Base-by-base conservation (phyloP, 64 coral and sea anemone genomes). In the Montipora capricornis region DNA sequence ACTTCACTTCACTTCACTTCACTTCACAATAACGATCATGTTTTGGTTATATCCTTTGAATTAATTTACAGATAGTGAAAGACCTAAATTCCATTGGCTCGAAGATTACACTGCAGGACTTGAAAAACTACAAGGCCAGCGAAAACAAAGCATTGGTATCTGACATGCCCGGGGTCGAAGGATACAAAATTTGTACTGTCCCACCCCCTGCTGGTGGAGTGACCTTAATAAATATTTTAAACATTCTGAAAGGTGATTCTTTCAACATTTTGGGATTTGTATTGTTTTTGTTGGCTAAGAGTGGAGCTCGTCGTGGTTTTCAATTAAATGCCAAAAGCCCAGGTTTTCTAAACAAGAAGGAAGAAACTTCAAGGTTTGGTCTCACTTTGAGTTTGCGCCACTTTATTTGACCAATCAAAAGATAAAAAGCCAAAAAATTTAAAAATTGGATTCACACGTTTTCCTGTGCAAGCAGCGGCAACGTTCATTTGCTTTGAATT, bases 131-230 rank as follows among this genome's bases (percentile, higher is more conserved):
- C 74, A 47, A 44, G 19, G 88, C 88, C n/a, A 24, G 0, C 11
- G 57, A 90, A 47, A 17, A 20, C n/a, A 47, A 90, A 19, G 74
- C 88, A 49, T 10, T 90, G 26, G 88, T 78, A 47, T 47, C 74
- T 2, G 45, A 68, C 64, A 16, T 86, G 15, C 51, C 74, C 20
- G 74, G 74, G 53, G 88, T 62, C 8, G 44, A 60, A n/a, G 88
- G 77, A n/a, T 49, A 46, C 55, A 90, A 79, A 90, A 50, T 90
- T 20, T 57, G 61, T 29, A 90, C 88, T 8, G 88, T 79, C 57
- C 88, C 88, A 62, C 88, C 88, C 8, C 74, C 88, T 19, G 88
- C 88, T 13, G 88, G 88, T 5, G 88, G 88, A n/a, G 88, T 79
- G 24, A 57, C 77, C 3, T 61, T 90, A 6, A 60, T 90, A 45